Evolutionary conservation across 2,113 vertebrate species (phyloP).

Genomic region (Aythya baeri): DNA sequence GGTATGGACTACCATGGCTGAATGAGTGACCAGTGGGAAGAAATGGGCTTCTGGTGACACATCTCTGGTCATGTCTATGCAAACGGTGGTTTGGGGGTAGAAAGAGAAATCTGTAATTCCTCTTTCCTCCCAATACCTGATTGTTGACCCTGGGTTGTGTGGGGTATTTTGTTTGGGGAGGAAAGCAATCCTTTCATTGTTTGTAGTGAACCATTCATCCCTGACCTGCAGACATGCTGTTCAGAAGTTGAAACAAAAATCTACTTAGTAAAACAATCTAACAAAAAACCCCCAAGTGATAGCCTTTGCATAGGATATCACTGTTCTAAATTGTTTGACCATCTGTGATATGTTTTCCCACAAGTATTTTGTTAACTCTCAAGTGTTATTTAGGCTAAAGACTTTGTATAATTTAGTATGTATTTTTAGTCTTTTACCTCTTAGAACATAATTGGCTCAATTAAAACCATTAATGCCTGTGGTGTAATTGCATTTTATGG

Average conservation of each 20-base stretch:
- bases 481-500: conserved; percentile 46
- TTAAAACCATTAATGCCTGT: conserved; percentile 61
- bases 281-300: not conserved
- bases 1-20: not conserved
- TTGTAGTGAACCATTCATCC: not conserved
- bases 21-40: not conserved
- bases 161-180: not conserved
- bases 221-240: not conserved
- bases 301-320: not conserved
- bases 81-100: not conserved
- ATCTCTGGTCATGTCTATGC: not conserved
- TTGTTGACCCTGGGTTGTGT: not conserved
- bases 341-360: conserved; percentile 3
- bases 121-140: not conserved
- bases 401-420: conserved; percentile 3
- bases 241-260: not conserved
- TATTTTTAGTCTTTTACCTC: conserved; percentile 52
- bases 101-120: not conserved
- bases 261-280: not conserved
- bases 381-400: conserved; percentile 31
- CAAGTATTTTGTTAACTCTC: conserved; percentile 47
- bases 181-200: not conserved
- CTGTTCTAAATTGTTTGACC: conserved; percentile 11
- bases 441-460: conserved; percentile 36
- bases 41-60: not conserved